Conservation (phyloP, 2,113 vertebrate species). For the Oryctolagus cuniculus region DNA sequence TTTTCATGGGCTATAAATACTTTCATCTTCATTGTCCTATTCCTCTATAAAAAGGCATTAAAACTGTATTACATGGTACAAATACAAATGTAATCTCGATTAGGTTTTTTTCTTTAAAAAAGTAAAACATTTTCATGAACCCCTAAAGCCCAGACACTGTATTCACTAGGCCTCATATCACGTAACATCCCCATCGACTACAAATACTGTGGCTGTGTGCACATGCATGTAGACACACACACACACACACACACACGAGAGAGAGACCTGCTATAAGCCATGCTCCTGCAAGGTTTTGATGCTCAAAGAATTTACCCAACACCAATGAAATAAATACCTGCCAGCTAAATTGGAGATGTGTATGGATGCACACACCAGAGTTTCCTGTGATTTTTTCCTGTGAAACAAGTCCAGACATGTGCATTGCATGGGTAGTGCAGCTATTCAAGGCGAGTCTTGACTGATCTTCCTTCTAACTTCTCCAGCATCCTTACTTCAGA, state of each 20-base stretch:
- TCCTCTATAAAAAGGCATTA: not conserved
- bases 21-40: not conserved
- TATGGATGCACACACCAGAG: not conserved
- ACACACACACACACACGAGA: too few species aligned
- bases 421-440: too few species aligned
- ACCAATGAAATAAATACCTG: not conserved
- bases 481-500: not conserved
- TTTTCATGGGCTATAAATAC: not conserved
- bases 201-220: fast-evolving
- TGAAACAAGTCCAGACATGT: not conserved
- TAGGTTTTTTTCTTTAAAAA: not conserved
- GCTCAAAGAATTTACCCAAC: not conserved
- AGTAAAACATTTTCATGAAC: not conserved
- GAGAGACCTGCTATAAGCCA: fast-evolving
- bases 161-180: fast-evolving
- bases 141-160: fast-evolving
- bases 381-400: not conserved
- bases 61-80: not conserved
- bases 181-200: fast-evolving
- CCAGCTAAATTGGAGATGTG: not conserved
- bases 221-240: too few species aligned
- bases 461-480: not conserved
- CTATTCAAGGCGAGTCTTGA: too few species aligned
- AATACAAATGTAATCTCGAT: not conserved
- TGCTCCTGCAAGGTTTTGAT: not conserved